Conservation (phyloP, 2,113 vertebrate genomes). For the Sylvia atricapilla region DNA sequence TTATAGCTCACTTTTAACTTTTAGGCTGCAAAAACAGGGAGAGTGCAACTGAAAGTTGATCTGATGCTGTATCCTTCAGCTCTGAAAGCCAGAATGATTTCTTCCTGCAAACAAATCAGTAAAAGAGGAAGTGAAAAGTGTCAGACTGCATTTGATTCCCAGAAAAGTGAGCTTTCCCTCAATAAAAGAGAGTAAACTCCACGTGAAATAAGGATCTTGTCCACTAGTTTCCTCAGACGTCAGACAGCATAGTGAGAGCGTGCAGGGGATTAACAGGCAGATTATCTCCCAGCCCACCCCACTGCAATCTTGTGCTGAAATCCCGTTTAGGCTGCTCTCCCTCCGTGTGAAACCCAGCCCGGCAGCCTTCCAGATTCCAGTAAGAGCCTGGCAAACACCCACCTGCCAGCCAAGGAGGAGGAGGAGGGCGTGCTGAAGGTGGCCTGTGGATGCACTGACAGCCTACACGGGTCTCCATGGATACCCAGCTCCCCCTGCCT, state of each 20-base stretch:
- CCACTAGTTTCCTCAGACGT: background rate
- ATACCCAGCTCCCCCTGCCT: background rate
- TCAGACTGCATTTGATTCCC: background rate
- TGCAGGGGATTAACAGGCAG: background rate
- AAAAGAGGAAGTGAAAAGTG: constrained; percentile 26
- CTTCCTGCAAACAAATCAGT: background rate
- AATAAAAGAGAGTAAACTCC: background rate
- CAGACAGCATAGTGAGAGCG: background rate
- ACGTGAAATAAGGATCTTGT: background rate
- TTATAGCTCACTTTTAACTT: background rate
- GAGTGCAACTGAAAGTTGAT: background rate
- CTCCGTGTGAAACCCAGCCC: fast-evolving
- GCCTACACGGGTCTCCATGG: background rate
- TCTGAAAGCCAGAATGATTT: constrained; percentile 2
- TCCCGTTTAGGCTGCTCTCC: background rate
- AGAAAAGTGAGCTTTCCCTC: background rate
- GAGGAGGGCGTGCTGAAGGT: background rate
- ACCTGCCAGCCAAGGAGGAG: background rate
- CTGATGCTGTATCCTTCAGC: background rate
- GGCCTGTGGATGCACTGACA: background rate
- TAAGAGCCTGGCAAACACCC: background rate
- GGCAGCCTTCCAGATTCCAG: background rate
- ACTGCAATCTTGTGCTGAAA: background rate
- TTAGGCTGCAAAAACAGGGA: background rate
- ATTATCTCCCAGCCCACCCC: background rate